phyloP scores from a whole-genome alignment of 1,140 invertebrate genomes.

The Helicoverpa armigera region DNA sequence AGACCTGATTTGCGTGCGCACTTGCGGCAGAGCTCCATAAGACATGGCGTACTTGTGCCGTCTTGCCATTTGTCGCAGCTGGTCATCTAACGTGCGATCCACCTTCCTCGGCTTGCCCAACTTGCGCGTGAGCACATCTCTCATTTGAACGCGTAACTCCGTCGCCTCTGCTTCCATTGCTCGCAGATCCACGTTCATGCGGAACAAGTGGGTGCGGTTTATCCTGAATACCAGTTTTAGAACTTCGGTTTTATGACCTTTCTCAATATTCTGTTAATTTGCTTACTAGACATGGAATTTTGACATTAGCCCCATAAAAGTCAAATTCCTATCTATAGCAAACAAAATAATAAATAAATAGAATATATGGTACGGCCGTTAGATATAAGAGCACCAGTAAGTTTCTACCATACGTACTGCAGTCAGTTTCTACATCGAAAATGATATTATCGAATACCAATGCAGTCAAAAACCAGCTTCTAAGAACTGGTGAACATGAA shows the following conservation, averaged over 20 bases:
- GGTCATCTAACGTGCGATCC: constrained; percentile 75
- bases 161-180: constrained; percentile 71
- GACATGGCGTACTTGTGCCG: constrained; percentile 73
- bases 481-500: too few species aligned
- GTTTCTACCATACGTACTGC: too few species aligned
- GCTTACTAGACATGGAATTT: too few species aligned
- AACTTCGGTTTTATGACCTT: neutral
- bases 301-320: too few species aligned
- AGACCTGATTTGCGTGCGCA: constrained; percentile 62
- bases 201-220: constrained; percentile 79
- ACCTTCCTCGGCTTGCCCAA: constrained; percentile 72
- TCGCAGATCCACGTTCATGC: constrained; percentile 79
- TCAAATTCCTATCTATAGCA: too few species aligned
- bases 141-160: constrained; percentile 73
- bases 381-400: too few species aligned
- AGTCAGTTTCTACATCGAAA: too few species aligned
- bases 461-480: too few species aligned
- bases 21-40: constrained; percentile 63
- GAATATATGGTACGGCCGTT: too few species aligned
- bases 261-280: too few species aligned
- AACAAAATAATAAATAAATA: too few species aligned
- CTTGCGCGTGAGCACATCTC: constrained; percentile 76
- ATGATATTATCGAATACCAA: too few species aligned
- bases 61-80: constrained; percentile 75
- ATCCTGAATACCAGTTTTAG: constrained; percentile 58